Evolutionary conservation across 2,113 vertebrate species (phyloP).

Genomic region (Perca fluviatilis): DNA sequence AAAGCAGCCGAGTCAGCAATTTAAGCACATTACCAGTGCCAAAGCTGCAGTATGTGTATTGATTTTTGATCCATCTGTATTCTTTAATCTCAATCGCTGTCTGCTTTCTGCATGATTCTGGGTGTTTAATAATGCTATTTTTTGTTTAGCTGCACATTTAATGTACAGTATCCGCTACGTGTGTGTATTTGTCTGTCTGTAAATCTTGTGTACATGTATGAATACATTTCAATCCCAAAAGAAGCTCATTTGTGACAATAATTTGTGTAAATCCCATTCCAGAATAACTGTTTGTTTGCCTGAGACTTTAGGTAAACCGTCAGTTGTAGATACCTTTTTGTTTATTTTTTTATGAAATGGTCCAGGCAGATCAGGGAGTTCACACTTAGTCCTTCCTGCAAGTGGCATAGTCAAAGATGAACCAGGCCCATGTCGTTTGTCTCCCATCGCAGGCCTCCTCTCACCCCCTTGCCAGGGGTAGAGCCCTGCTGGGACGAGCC

Average conservation of each 20-base stretch:
- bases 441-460: slow-evolving; percentile 89
- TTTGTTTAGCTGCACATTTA: slow-evolving; percentile 74
- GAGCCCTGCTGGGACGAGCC: slow-evolving; percentile 89
- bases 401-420: slow-evolving; percentile 73
- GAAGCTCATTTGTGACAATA: slow-evolving; percentile 54
- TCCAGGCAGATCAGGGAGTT: slow-evolving; percentile 67
- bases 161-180: slow-evolving; percentile 68
- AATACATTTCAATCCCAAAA: slow-evolving; percentile 64
- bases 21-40: slow-evolving; percentile 73
- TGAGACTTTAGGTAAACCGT: slow-evolving; percentile 47
- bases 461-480: slow-evolving; percentile 90
- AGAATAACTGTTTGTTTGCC: slow-evolving; percentile 54
- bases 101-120: slow-evolving; percentile 77
- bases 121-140: slow-evolving; percentile 67
- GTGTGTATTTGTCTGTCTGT: slow-evolving; percentile 75
- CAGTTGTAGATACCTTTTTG: slow-evolving; percentile 30
- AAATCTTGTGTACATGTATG: slow-evolving; percentile 63
- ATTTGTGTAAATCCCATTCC: slow-evolving; percentile 64
- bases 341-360: slow-evolving; percentile 40
- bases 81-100: slow-evolving; percentile 75
- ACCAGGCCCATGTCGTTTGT: slow-evolving; percentile 86
- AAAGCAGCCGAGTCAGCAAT: slow-evolving; percentile 73
- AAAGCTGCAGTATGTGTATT: slow-evolving; percentile 74
- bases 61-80: slow-evolving; percentile 79
- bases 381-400: slow-evolving; percentile 55